Conservation (phyloP, 2,797 vertebrate genomes). For the Galaxias olidus region DNA sequence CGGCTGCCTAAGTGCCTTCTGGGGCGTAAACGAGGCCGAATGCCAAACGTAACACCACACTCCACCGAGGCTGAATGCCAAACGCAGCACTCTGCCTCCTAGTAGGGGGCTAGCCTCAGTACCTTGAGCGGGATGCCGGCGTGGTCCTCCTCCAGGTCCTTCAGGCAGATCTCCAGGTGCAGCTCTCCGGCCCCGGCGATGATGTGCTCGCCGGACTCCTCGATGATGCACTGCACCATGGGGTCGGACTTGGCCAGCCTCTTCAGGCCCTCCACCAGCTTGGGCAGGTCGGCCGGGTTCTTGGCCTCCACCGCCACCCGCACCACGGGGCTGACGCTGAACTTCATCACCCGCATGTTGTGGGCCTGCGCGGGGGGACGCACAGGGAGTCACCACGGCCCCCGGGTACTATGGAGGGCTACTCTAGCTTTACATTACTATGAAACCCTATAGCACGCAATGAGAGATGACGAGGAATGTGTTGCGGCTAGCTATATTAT, state of each 20-base stretch:
- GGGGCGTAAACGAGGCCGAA: too few species aligned
- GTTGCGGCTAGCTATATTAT: too few species aligned
- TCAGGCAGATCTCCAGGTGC: constrained; percentile 87
- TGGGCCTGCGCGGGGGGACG: constrained; percentile 56
- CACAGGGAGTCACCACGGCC: not conserved
- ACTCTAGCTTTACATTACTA: too few species aligned
- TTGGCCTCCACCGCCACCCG: constrained; percentile 86
- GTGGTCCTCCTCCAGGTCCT: constrained; percentile 87
- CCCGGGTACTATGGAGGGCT: too few species aligned
- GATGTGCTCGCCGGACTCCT: constrained; percentile 89
- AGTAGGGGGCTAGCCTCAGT: constrained; percentile 37
- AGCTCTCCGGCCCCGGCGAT: constrained; percentile 85
- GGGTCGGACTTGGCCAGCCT: constrained; percentile 87
- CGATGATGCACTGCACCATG: constrained; percentile 91
- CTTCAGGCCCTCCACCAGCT: constrained; percentile 85
- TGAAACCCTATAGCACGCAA: too few species aligned
- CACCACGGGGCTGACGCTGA: constrained; percentile 85
- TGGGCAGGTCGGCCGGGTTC: constrained; percentile 86
- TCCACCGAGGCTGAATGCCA: too few species aligned
- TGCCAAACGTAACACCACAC: too few species aligned
- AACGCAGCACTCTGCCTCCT: too few species aligned
- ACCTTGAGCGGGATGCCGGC: constrained; percentile 89
- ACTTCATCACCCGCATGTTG: constrained; percentile 90
- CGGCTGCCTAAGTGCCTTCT: too few species aligned
- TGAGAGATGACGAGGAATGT: too few species aligned